Evolutionary conservation across 2,113 vertebrate species (phyloP).

Genomic region (Elephas maximus): DNA sequence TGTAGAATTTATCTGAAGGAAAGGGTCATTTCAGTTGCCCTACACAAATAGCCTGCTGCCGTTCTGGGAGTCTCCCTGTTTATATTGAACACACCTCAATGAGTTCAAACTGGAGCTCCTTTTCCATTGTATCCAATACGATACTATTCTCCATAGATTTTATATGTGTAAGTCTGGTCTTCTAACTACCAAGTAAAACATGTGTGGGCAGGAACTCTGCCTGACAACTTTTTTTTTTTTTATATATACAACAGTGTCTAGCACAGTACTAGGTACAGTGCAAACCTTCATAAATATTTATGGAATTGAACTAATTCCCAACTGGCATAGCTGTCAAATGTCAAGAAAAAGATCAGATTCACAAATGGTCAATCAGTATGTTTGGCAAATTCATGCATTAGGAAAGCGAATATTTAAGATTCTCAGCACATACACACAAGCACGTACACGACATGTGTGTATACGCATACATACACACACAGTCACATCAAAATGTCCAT

Average conservation of each 20-base stretch:
- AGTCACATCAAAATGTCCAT: not conserved
- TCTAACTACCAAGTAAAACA: conserved; percentile 3
- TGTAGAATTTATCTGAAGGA: not conserved
- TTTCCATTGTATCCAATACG: not conserved
- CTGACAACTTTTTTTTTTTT: not conserved
- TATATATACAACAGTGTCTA: not conserved
- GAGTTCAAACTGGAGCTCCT: not conserved
- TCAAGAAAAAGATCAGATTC: not conserved
- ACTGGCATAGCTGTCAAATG: not conserved
- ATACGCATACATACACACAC: not conserved
- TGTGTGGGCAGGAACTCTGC: not conserved
- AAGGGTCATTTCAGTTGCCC: not conserved
- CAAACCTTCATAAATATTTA: conserved; percentile 34
- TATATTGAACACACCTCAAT: not conserved
- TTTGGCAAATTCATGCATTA: not conserved
- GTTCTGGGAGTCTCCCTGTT: not conserved
- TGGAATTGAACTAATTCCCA: conserved; percentile 3
- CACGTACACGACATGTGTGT: not conserved
- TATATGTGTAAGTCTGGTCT: not conserved
- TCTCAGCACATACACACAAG: not conserved
- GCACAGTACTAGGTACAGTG: not conserved
- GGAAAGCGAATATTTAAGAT: conserved; percentile 23
- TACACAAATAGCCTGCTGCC: not conserved
- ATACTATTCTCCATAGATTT: not conserved
- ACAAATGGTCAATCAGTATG: not conserved